These are phyloP conservation scores for Lemur catta DNA, from an alignment of 2,797 vertebrate genomes.

Conservation along the genomic window DNA sequence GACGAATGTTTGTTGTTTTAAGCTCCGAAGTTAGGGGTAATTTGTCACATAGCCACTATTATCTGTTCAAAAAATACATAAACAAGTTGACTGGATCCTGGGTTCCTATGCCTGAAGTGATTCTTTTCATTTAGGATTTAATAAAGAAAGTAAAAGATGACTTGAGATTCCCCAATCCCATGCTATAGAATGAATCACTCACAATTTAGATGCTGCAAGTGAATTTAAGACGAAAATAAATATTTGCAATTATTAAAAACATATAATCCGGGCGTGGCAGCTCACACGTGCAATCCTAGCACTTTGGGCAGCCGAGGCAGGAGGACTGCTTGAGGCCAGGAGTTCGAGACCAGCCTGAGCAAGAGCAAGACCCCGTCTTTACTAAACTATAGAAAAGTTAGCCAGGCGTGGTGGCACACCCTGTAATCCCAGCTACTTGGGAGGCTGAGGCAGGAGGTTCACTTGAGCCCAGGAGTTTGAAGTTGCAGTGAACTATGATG, in stretches of 20 bases:
- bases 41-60: background rate
- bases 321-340: too few species aligned
- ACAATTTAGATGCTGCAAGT: background rate
- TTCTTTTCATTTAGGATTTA: constrained; percentile 11
- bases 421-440: too few species aligned
- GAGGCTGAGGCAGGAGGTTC: too few species aligned
- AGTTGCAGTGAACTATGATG: too few species aligned
- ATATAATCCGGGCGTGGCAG: too few species aligned
- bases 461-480: too few species aligned
- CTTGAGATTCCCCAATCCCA: background rate
- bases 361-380: too few species aligned
- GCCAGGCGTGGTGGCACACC: too few species aligned
- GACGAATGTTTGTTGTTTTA: background rate
- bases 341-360: too few species aligned
- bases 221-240: background rate
- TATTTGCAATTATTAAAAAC: background rate
- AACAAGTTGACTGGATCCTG: background rate
- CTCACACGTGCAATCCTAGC: too few species aligned
- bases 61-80: background rate
- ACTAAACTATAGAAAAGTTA: too few species aligned
- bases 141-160: background rate
- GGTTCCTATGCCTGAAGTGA: background rate
- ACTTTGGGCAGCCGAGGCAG: too few species aligned
- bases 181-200: background rate
- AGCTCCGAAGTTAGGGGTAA: background rate